Percentiles rank a stretch among this genome's conserved stretches.
phyloP scores from a whole-genome alignment of 2,888 invertebrate genomes.

The Heliconius erato region DNA sequence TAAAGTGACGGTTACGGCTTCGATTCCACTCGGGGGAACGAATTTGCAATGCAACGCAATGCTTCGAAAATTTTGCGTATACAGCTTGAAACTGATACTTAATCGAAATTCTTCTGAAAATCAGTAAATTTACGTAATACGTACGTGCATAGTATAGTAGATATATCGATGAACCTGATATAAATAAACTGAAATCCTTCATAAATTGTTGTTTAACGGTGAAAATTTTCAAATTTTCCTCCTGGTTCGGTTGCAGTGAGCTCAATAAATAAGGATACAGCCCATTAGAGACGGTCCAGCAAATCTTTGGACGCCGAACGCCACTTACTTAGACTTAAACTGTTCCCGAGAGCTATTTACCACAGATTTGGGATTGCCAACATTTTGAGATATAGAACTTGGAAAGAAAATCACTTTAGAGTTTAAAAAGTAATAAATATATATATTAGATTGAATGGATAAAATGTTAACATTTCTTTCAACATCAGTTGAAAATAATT shows the following conservation, averaged over 20 bases:
- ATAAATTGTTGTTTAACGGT: slow-evolving; percentile 49
- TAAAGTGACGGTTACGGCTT: too few relatives aligned
- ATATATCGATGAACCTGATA: not conserved
- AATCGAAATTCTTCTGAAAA: too few relatives aligned
- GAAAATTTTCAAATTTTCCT: slow-evolving; percentile 73
- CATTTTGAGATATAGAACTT: slow-evolving; percentile 70
- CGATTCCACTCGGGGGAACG: too few relatives aligned
- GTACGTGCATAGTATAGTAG: not conserved
- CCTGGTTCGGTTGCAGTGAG: slow-evolving; percentile 70
- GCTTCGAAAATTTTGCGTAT: too few relatives aligned
- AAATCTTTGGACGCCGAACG: slow-evolving; percentile 84
- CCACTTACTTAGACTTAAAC: slow-evolving; percentile 86
- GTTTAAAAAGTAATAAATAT: not conserved
- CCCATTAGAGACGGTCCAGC: slow-evolving; percentile 85
- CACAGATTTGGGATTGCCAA: slow-evolving; percentile 81
- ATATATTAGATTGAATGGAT: not conserved
- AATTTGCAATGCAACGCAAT: too few relatives aligned
- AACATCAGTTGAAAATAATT: too few relatives aligned
- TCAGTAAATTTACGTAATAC: too few relatives aligned
- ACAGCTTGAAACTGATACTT: too few relatives aligned
- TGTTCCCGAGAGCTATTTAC: slow-evolving; percentile 81
- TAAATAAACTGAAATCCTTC: slow-evolving; percentile 5
- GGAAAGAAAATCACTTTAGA: slow-evolving; percentile 42
- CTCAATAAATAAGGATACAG: slow-evolving; percentile 85
- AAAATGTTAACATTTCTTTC: too few relatives aligned